phyloP scores from a whole-genome alignment of 53 echinoderm and acorn worm species.

The Zoroaster sp. region DNA sequence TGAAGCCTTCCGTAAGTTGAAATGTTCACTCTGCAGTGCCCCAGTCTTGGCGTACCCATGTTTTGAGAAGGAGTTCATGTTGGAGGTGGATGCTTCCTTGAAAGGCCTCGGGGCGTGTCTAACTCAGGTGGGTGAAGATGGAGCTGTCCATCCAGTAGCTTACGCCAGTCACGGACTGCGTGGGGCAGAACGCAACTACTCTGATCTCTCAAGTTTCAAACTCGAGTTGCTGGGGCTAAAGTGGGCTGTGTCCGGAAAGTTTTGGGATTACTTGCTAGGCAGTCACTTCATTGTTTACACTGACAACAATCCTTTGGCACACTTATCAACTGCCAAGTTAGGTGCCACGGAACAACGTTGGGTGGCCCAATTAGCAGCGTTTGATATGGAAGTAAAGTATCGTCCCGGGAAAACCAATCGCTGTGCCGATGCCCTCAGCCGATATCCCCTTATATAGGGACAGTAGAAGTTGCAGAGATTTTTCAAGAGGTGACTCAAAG shows the following conservation, averaged over 20 bases:
- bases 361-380: constrained; percentile 33
- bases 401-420: constrained; percentile 44
- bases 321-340: background rate
- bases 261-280: background rate
- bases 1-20: background rate
- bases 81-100: constrained; percentile 34
- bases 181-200: constrained; percentile 5
- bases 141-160: constrained; percentile 12
- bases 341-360: constrained; percentile 36
- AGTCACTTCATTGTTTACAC: background rate
- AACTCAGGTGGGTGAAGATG: background rate
- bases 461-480: background rate
- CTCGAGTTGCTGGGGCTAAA: constrained; percentile 31
- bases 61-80: constrained; percentile 11
- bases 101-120: constrained; percentile 36
- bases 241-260: constrained; percentile 38
- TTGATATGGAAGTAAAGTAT: constrained; percentile 35
- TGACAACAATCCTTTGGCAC: constrained; percentile 17
- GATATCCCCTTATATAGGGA: background rate
- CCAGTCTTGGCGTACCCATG: constrained; percentile 40
- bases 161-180: constrained; percentile 32
- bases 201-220: background rate
- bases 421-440: constrained; percentile 56
- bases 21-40: background rate
- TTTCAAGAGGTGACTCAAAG: background rate